Conservation (phyloP, 1,140 invertebrate species). For the Drosophila truncata region DNA sequence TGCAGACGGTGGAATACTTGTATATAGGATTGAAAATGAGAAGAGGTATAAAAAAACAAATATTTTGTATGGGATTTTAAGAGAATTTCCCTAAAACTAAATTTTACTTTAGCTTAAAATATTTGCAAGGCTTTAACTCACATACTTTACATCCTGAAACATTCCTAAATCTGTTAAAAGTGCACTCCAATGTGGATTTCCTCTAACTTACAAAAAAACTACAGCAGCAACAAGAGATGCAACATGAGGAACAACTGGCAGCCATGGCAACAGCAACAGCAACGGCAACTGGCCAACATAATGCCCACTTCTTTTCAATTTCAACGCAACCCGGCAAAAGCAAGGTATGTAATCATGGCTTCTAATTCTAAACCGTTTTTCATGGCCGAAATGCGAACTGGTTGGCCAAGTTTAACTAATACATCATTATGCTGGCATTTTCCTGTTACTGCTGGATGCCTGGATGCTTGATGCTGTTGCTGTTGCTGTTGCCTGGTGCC, state of each 20-base stretch:
- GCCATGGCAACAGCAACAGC: slow-evolving; percentile 17
- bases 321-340: slow-evolving; percentile 55
- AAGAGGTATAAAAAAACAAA: neutral
- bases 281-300: slow-evolving; percentile 36
- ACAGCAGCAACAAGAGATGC: neutral
- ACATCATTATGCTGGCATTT: slow-evolving; percentile 78
- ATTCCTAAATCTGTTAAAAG: slow-evolving; percentile 31
- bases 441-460: slow-evolving; percentile 34
- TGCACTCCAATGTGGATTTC: slow-evolving; percentile 26
- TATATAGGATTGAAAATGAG: slow-evolving; percentile 9
- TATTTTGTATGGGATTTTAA: neutral
- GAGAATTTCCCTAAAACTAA: neutral
- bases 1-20: slow-evolving; percentile 2
- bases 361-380: slow-evolving; percentile 82
- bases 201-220: neutral
- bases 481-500: slow-evolving; percentile 22
- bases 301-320: slow-evolving; percentile 66
- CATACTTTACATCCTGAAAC: slow-evolving; percentile 11
- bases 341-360: slow-evolving; percentile 72
- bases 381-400: slow-evolving; percentile 82
- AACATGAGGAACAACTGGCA: slow-evolving; percentile 1
- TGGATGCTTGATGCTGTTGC: slow-evolving; percentile 13
- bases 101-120: neutral
- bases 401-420: slow-evolving; percentile 81
- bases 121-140: slow-evolving; percentile 8